Evolutionary conservation across 2,888 invertebrate species (phyloP).

Genomic region (Agrochola macilenta): DNA sequence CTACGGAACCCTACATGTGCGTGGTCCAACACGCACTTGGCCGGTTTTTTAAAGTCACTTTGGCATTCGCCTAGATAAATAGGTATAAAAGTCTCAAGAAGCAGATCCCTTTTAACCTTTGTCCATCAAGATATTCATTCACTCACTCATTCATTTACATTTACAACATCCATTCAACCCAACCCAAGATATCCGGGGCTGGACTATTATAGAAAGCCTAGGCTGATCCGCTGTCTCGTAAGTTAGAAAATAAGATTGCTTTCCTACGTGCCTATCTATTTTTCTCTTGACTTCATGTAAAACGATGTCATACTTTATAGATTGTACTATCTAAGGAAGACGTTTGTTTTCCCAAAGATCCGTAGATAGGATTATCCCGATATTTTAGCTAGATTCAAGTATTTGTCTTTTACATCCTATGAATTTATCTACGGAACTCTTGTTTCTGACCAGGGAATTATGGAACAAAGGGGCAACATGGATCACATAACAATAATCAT

Average conservation of each 20-base stretch:
- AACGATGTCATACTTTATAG: constrained; percentile 11
- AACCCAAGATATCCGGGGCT: background rate
- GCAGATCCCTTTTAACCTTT: background rate
- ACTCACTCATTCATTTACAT: background rate
- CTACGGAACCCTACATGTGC: no score
- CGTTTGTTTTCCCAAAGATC: constrained; percentile 1
- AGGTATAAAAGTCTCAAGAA: background rate
- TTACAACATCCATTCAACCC: background rate
- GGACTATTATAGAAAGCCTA: background rate
- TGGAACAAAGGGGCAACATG: no score
- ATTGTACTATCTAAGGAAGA: constrained; percentile 6
- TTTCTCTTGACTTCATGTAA: constrained; percentile 8
- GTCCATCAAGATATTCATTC: background rate
- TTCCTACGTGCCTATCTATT: constrained; percentile 12
- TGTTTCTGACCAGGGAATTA: background rate
- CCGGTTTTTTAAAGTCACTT: background rate
- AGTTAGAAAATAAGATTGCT: background rate
- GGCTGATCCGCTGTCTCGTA: background rate
- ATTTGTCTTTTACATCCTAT: constrained; percentile 26
- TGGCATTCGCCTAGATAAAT: background rate
- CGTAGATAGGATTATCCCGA: background rate
- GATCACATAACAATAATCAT: background rate
- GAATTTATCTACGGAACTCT: constrained; percentile 1
- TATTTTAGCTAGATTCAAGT: constrained; percentile 20
- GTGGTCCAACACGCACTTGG: no score